Conservation (phyloP, 92 coral and sea anemone species). For the Actinostola sp. region DNA sequence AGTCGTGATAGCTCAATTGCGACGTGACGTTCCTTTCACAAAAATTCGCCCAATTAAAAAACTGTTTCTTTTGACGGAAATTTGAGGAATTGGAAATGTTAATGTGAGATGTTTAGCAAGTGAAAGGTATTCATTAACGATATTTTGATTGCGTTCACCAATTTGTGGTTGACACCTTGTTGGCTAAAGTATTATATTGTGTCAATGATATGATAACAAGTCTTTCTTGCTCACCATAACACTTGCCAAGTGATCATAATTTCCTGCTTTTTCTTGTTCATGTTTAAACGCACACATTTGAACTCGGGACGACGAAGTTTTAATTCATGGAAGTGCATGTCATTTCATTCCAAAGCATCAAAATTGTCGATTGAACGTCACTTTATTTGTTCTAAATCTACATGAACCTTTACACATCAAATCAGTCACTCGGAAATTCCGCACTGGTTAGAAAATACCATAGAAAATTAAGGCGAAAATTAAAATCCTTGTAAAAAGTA, state of each 20-base stretch:
- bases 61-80: constrained; percentile 3
- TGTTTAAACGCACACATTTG: too few relatives aligned
- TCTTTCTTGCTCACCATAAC: too few relatives aligned
- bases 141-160: constrained; percentile 10
- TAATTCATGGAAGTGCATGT: neutral
- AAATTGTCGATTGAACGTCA: neutral
- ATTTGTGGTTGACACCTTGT: constrained; percentile 18
- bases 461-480: too few relatives aligned
- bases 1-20: too few relatives aligned
- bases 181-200: neutral
- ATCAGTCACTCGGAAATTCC: too few relatives aligned
- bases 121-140: constrained; percentile 6
- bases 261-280: too few relatives aligned
- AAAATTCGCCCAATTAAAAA: neutral
- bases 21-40: too few relatives aligned
- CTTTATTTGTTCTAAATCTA: constrained; percentile 11
- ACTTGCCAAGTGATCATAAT: too few relatives aligned
- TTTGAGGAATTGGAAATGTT: constrained; percentile 9
- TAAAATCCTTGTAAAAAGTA: too few relatives aligned
- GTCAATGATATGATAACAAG: neutral
- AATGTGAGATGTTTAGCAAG: neutral
- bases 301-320: too few relatives aligned
- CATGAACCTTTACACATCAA: neutral
- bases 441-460: too few relatives aligned
- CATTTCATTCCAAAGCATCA: constrained; percentile 8